phyloP scores from a whole-genome alignment of 2,113 vertebrate species.

The Sardina pilchardus region DNA sequence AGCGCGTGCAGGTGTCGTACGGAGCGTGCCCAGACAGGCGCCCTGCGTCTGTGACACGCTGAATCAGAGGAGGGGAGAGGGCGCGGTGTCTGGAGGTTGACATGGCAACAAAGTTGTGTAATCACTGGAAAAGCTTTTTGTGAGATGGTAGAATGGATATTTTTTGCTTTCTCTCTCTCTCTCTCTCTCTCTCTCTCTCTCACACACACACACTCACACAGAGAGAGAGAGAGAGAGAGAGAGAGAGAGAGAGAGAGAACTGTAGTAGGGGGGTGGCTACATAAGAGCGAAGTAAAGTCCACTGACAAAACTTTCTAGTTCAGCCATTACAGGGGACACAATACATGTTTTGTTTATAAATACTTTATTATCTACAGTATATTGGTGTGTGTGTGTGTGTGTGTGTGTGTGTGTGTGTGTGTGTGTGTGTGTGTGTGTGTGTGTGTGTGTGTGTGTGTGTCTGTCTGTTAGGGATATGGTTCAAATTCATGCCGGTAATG shows the following conservation, averaged over 20 bases:
- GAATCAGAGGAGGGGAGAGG: not conserved
- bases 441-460: not conserved
- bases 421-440: not conserved
- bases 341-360: too few relatives aligned
- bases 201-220: too few relatives aligned
- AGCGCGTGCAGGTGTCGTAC: not conserved
- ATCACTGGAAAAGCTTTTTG: not conserved
- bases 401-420: not conserved
- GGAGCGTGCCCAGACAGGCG: constrained; percentile 6
- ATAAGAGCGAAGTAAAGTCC: too few relatives aligned
- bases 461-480: not conserved
- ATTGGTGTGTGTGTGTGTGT: not conserved
- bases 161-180: too few relatives aligned
- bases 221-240: too few relatives aligned
- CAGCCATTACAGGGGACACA: too few relatives aligned
- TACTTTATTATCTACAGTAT: too few relatives aligned
- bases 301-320: too few relatives aligned
- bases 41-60: not conserved
- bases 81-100: not conserved
- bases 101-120: not conserved
- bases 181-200: not conserved
- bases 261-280: too few relatives aligned
- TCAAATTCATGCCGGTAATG: not conserved
- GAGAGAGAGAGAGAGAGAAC: too few relatives aligned
- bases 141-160: too few relatives aligned